These are phyloP conservation scores for Dermochelys coriacea DNA, from an alignment of 2,797 vertebrate species.

Conservation along the genomic window DNA sequence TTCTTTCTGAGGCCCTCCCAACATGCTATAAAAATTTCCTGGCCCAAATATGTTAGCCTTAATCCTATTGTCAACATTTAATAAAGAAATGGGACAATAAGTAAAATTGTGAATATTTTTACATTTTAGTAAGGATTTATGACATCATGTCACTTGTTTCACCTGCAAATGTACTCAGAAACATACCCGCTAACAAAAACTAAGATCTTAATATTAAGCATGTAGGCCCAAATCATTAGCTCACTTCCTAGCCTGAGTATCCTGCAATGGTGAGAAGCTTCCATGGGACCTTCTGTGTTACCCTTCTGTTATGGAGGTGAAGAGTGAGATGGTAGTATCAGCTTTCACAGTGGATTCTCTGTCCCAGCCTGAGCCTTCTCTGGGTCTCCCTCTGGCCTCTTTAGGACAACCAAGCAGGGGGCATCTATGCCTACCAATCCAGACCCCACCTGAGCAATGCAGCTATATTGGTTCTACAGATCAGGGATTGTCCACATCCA, in stretches of 20 bases:
- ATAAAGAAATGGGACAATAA: constrained; percentile 55
- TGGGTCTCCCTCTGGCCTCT: too few species aligned
- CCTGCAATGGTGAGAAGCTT: neutral
- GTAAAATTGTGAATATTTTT: constrained; percentile 65
- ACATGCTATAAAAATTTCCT: too few species aligned
- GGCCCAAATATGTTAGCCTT: constrained; percentile 61
- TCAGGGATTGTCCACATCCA: neutral
- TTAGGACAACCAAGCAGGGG: neutral
- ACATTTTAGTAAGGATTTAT: constrained; percentile 66
- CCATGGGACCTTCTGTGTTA: fast-evolving
- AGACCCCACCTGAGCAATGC: neutral
- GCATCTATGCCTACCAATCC: neutral
- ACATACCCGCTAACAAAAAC: neutral
- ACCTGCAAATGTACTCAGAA: neutral
- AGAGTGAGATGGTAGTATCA: neutral
- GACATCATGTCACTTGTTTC: neutral
- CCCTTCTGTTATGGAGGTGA: neutral
- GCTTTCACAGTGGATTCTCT: neutral
- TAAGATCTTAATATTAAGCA: neutral
- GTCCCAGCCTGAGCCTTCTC: neutral
- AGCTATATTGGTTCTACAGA: fast-evolving
- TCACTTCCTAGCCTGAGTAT: neutral
- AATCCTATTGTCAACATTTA: constrained; percentile 66
- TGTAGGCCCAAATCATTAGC: neutral
- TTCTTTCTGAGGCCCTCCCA: too few species aligned